Percentiles rank a stretch among this genome's conserved stretches.
phyloP scores from a whole-genome alignment of 2,888 invertebrate species.

The Eupithecia abbreviata region DNA sequence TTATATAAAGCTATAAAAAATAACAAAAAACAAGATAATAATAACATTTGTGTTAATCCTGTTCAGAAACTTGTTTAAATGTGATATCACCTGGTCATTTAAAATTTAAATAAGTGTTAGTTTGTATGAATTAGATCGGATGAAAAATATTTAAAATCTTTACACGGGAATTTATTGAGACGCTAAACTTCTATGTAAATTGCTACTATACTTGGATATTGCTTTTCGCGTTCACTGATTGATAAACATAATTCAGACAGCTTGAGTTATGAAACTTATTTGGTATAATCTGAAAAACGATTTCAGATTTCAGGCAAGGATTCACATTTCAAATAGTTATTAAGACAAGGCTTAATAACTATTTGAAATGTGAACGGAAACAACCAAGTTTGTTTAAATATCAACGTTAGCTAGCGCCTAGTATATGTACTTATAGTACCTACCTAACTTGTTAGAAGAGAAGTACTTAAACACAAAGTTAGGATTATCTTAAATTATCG shows the following conservation, averaged over 20 bases:
- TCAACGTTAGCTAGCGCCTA: not conserved
- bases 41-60: not conserved
- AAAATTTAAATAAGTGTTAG: conserved; percentile 9
- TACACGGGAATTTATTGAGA: not conserved
- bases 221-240: not conserved
- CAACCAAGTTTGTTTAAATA: not conserved
- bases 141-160: conserved; percentile 1
- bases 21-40: not conserved
- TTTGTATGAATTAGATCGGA: conserved; percentile 6
- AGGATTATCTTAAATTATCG: not conserved
- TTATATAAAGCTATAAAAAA: not conserved
- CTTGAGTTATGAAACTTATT: not conserved
- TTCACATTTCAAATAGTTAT: no score
- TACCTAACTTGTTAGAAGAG: not conserved
- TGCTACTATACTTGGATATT: not conserved
- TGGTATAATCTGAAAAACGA: not conserved
- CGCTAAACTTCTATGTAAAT: conserved; percentile 12
- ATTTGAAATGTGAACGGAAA: not conserved
- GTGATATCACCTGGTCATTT: conserved; percentile 39
- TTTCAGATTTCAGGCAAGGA: no score
- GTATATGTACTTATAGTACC: not conserved
- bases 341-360: not conserved
- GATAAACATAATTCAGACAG: not conserved
- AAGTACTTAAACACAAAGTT: not conserved
- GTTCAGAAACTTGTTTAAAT: conserved; percentile 11